Base-by-base conservation (phyloP, 2,888 invertebrate species). In the Sinohyriopsis cumingii region DNA sequence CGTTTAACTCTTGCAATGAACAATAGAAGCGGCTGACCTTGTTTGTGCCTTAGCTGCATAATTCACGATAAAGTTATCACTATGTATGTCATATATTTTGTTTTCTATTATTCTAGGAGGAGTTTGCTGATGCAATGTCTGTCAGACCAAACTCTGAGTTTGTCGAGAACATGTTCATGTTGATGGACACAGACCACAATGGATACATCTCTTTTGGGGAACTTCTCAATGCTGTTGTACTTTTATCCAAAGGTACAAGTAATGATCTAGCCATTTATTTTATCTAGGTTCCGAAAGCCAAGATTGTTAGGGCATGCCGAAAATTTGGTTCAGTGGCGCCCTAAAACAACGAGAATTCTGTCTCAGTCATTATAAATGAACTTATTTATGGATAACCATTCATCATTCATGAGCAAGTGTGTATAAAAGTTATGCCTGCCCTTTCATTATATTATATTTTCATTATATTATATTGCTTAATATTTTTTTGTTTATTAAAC, bases 181-280 rank as follows among this genome's bases (percentile, higher is more conserved):
- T 93, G 59, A 91, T 93, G 25, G 93, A 93, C 84, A 91, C 92
- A 71, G 92, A 93, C 81, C 87, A 91, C 75, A 93, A 92, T 84
- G 93, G 93, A 5, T 93, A 92, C 84, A 92, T 93, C 73, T 92
- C 93, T 2, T 93, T 93, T 84, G 89, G 92, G 61, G 93, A 93
- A 84, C 93, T 93, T 84, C 88, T 93, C 18, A 92, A 93, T 84
- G 91, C 93, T 82, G 89, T 93, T 59, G 91, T 92, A 3, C 91
- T 93, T 78, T 93, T 93, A 85, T 91, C 92, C 0, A 92, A 93
- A 86, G 92, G 92, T 90, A 77, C 66, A 75, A 3, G 33, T 33
- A 6, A 33, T 7, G 33, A 33, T 33, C 7, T 20, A 19, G 9
- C n/a, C 2, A n/a, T n/a, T 18, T 28, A 18, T 33, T 22, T 12